Conservation (phyloP, 2,888 invertebrate genomes). For the Flexamia atlantica region DNA sequence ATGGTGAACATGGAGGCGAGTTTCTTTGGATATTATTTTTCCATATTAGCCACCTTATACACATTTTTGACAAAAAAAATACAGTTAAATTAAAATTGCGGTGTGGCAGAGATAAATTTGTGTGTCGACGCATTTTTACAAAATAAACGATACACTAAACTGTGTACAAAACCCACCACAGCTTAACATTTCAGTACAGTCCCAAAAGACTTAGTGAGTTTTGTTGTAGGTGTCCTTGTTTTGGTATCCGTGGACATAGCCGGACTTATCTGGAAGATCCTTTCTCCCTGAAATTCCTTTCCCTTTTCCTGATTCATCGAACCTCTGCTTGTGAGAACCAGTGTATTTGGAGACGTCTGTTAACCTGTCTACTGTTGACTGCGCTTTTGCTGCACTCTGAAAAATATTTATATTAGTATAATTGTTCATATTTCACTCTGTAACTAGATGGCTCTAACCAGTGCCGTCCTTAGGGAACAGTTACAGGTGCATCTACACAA, state of each 20-base stretch:
- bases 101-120: background rate
- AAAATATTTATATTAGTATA: background rate
- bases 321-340: constrained; percentile 91
- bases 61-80: too few relatives aligned
- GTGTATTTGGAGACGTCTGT: constrained; percentile 94
- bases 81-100: too few relatives aligned
- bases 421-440: too few relatives aligned
- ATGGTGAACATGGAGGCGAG: too few relatives aligned
- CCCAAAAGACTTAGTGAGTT: constrained; percentile 73
- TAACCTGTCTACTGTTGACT: constrained; percentile 82
- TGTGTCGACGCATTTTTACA: constrained; percentile 35
- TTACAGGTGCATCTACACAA: too few relatives aligned
- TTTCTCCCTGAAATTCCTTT: constrained; percentile 91
- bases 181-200: background rate
- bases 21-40: too few relatives aligned
- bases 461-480: too few relatives aligned
- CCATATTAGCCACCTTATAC: too few relatives aligned
- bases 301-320: constrained; percentile 90
- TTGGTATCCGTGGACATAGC: constrained; percentile 91
- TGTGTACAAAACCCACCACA: background rate
- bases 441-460: too few relatives aligned
- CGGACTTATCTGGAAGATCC: constrained; percentile 84
- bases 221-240: constrained; percentile 88
- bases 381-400: constrained; percentile 42
- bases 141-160: constrained; percentile 44